Evolutionary conservation across 2,797 vertebrate genomes (phyloP).

Genomic region (Dicrostonyx torquatus): DNA sequence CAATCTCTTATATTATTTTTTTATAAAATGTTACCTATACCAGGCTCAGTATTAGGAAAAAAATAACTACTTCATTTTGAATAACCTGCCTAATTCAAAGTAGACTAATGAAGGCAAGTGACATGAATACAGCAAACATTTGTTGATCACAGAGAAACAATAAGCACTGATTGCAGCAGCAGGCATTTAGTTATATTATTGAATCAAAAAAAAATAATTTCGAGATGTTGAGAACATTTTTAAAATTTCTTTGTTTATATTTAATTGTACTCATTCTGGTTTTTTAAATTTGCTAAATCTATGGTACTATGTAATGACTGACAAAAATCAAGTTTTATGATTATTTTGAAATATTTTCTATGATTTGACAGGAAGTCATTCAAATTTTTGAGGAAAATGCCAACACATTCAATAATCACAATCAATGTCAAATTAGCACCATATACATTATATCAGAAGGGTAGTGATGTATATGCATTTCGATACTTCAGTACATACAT

Average conservation of each 20-base stretch:
- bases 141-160: background rate
- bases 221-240: background rate
- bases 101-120: background rate
- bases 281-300: background rate
- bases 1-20: background rate
- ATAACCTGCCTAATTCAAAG: background rate
- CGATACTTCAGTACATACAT: background rate
- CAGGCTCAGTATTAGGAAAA: background rate
- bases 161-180: background rate
- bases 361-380: background rate
- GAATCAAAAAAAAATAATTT: background rate
- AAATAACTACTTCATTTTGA: background rate
- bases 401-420: background rate
- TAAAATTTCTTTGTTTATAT: background rate
- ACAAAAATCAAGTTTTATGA: slow-evolving; percentile 1
- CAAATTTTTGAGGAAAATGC: background rate
- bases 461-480: background rate
- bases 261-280: background rate
- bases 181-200: background rate
- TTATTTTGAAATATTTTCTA: background rate
- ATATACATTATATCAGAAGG: background rate
- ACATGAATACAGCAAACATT: background rate
- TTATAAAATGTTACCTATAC: background rate
- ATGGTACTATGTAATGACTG: background rate
- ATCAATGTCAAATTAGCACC: background rate